Evolutionary conservation across 2,888 invertebrate species (phyloP), one percentile per base, ranked within the genome.

Genomic region (Rotaria magnacalcarata): DNA sequence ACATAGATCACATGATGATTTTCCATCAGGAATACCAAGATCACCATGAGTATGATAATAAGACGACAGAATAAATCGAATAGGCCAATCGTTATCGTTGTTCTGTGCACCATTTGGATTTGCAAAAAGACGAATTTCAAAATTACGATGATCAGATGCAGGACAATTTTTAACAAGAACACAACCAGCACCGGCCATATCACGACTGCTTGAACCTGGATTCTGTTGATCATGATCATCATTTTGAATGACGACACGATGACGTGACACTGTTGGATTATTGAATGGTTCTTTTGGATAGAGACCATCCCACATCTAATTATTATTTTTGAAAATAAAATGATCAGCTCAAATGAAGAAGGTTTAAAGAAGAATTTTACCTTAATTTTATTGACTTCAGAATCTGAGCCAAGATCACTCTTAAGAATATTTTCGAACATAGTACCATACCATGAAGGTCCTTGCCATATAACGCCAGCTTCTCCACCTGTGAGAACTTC

Each of bases 191-290:
- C 75, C 54, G 43, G 85, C 86, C 86, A 86, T 86, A n/a, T 86
- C 86, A 74, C 86, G 85, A 27, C 85, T 85, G 34, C 86, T 86
- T 34, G 85, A 85, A 27, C 86, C 86, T 14, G 86, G 86, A 80
- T 86, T 75, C 47, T 86, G 86, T 85, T 86, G 86, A 86, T 86
- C 86, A 67, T 86, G 86, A 84, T 86, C 86, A 85, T 86, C 86
- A 67, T 86, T 86, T 80, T 86, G 86, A 86, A 86, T 86, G n/a
- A 86, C 86, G 2, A 86, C 86, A 58, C 86, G 75, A 34, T 85
- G 85, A 60, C 85, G 75, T 27, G 85, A 85, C 43, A 86, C 56
- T 2, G 14, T 8, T 14, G 86, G 86, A 75, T 86, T 86, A 27
- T 86, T 86, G 11, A 60, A 43, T 41, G 86, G 86, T 56, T 86